These are phyloP conservation scores for Adelphocoris suturalis DNA, from an alignment of 2,888 invertebrate species.

Conservation along the genomic window DNA sequence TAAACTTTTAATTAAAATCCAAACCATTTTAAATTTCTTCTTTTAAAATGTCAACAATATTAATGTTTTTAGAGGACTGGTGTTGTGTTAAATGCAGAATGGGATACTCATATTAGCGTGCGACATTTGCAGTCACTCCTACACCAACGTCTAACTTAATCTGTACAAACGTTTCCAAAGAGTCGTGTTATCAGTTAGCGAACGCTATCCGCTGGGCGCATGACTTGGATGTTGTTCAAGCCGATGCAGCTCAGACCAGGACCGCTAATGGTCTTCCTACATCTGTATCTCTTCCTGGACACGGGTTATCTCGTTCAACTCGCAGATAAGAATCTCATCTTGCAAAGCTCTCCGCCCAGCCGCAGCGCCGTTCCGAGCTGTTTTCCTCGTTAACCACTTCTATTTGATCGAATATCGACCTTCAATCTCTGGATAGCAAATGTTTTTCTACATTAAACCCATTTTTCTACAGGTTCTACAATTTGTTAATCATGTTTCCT, in stretches of 20 bases:
- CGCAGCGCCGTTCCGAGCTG: neutral
- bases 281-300: conserved; percentile 1
- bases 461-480: too few relatives aligned
- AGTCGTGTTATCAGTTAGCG: neutral
- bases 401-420: neutral
- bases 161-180: too few relatives aligned
- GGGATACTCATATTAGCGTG: too few relatives aligned
- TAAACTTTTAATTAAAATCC: too few relatives aligned
- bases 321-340: neutral
- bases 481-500: too few relatives aligned
- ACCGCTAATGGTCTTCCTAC: conserved; percentile 1
- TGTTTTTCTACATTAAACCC: too few relatives aligned
- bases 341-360: neutral
- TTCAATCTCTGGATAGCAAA: neutral
- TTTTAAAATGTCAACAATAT: too few relatives aligned
- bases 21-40: too few relatives aligned
- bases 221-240: neutral
- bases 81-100: too few relatives aligned
- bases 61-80: too few relatives aligned
- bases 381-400: neutral
- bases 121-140: too few relatives aligned
- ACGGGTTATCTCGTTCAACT: neutral
- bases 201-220: neutral
- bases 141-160: too few relatives aligned
- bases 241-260: neutral